Conservation (phyloP, 2,113 vertebrate species). For the Phalacrocorax carbo region DNA sequence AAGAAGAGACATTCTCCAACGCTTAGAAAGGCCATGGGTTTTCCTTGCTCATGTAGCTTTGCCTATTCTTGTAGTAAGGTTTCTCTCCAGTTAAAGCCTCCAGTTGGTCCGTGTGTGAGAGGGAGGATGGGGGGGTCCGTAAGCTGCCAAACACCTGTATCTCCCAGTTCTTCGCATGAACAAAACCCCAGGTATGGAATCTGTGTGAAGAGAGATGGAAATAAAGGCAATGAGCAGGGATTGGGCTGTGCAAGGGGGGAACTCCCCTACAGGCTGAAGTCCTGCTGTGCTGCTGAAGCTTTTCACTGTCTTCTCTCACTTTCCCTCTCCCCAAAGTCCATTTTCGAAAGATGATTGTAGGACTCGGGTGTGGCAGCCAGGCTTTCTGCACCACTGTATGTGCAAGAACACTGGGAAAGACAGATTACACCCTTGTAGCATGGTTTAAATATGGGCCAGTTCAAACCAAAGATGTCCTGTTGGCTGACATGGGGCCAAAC, state of each 20-base stretch:
- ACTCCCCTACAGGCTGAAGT: neutral
- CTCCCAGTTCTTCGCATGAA: slow-evolving; percentile 93
- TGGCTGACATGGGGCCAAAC: neutral
- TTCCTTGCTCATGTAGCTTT: neutral
- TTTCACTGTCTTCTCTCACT: neutral
- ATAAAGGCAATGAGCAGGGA: neutral
- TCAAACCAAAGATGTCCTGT: neutral
- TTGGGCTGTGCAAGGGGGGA: neutral
- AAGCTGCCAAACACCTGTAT: slow-evolving; percentile 95
- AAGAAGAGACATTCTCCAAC: neutral
- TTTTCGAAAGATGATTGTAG: neutral
- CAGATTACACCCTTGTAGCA: neutral
- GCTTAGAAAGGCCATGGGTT: slow-evolving; percentile 11
- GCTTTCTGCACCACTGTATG: rapidly evolving
- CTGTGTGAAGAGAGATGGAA: slow-evolving; percentile 63
- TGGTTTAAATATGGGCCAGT: neutral
- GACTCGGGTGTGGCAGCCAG: neutral
- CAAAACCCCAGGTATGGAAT: slow-evolving; percentile 98
- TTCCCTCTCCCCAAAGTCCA: neutral
- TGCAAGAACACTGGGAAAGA: neutral
- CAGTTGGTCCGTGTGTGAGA: slow-evolving; percentile 95
- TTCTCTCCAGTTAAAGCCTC: slow-evolving; percentile 99
- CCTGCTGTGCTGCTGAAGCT: neutral
- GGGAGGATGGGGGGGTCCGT: slow-evolving; percentile 96
- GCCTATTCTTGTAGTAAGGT: slow-evolving; percentile 87